phyloP scores from a whole-genome alignment of 2,888 invertebrate species.

The Orthosia gothica region DNA sequence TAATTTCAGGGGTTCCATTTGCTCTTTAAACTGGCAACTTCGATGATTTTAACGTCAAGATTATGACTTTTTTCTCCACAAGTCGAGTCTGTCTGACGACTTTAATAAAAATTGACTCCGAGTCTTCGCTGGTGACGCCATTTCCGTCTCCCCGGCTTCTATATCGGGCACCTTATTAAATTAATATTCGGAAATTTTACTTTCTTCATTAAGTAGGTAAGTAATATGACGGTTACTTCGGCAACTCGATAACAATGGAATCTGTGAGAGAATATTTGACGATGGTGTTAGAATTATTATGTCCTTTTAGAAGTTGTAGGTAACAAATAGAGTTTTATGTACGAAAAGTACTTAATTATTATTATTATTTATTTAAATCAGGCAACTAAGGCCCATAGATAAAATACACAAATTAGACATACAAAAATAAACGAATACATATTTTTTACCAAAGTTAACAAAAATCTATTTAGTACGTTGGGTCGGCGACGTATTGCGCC shows the following conservation, averaged over 20 bases:
- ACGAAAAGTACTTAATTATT: not conserved
- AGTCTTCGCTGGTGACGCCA: constrained; percentile 56
- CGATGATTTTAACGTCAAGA: constrained; percentile 67
- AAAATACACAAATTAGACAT: too few relatives aligned
- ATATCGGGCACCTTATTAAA: constrained; percentile 64
- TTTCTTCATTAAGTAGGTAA: constrained; percentile 41
- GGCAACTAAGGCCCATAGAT: too few relatives aligned
- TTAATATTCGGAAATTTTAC: constrained; percentile 54
- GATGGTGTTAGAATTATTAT: not conserved
- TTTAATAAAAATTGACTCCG: constrained; percentile 74
- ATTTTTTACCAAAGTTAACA: too few relatives aligned
- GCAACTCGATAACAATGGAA: constrained; percentile 39
- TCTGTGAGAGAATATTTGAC: not conserved
- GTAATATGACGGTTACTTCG: constrained; percentile 44
- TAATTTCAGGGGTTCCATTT: constrained; percentile 43
- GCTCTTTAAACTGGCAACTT: constrained; percentile 64
- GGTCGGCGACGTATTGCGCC: too few relatives aligned
- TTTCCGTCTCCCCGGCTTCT: constrained; percentile 51
- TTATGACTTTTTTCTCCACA: constrained; percentile 63
- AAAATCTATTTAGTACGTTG: too few relatives aligned
- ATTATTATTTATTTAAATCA: too few relatives aligned
- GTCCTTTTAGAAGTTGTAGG: not conserved
- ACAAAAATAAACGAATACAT: too few relatives aligned
- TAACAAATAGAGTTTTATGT: not conserved
- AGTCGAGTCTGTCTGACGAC: constrained; percentile 64